A percentile compares a stretch with the other conserved stretches of the same genome.
phyloP scores from a whole-genome alignment of 2,797 vertebrate species.

The Dipus sagitta region DNA sequence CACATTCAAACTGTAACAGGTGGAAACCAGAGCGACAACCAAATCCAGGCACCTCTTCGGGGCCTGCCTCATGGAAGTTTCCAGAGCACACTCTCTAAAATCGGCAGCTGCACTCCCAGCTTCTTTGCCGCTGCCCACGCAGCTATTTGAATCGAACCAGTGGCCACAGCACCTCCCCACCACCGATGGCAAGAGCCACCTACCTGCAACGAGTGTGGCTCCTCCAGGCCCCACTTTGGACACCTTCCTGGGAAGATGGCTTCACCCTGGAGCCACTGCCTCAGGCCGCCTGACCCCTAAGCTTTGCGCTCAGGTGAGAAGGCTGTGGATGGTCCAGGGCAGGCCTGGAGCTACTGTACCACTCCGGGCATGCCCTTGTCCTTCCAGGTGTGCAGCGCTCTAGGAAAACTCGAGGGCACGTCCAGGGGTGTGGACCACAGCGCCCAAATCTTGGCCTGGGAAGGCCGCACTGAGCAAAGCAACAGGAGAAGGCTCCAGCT shows the following conservation, averaged over 20 bases:
- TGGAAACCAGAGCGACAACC: not conserved
- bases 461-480: not conserved
- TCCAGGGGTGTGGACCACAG: not conserved
- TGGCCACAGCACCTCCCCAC: not conserved
- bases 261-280: not conserved
- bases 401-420: not conserved
- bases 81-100: not conserved
- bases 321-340: not conserved
- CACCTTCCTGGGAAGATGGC: not conserved
- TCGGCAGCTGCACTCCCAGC: not conserved
- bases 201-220: rapidly evolving
- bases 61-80: rapidly evolving
- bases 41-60: rapidly evolving
- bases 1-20: not conserved
- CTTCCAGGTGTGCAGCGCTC: no score
- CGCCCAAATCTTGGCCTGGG: not conserved
- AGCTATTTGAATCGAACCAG: not conserved
- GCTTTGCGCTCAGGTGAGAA: not conserved
- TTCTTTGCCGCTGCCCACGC: not conserved
- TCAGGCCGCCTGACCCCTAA: not conserved
- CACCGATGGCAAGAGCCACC: rapidly evolving
- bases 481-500: not conserved
- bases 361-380: rapidly evolving
- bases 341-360: no score
- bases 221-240: no score